These are phyloP conservation scores for Drosophila aldrichi DNA, from an alignment of 2,888 invertebrate genomes.

Conservation along the genomic window DNA sequence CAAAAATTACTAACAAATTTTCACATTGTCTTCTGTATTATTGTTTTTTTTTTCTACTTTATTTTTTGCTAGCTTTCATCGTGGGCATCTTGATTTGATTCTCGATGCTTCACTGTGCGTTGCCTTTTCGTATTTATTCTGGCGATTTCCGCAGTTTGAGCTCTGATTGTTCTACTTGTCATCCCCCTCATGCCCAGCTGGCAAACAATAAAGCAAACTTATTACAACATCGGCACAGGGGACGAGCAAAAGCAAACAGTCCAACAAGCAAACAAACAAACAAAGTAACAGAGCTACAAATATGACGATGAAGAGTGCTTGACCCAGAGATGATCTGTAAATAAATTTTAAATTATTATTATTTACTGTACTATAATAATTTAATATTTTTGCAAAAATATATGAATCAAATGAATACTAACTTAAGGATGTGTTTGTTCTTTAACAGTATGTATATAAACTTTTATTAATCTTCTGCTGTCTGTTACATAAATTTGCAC, in stretches of 20 bases:
- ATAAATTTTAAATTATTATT: not conserved
- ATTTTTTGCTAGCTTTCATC: slow-evolving; percentile 8
- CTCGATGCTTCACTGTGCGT: slow-evolving; percentile 25
- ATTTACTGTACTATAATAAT: not conserved
- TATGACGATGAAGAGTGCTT: not conserved
- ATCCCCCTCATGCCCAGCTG: slow-evolving; percentile 48
- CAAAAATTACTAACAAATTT: slow-evolving; percentile 38
- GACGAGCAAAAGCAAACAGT: slow-evolving; percentile 9
- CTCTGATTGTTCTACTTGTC: slow-evolving; percentile 72
- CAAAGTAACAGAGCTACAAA: slow-evolving; percentile 16
- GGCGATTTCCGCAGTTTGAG: slow-evolving; percentile 72
- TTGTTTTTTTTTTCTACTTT: not conserved
- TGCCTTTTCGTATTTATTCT: slow-evolving; percentile 59
- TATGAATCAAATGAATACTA: not conserved
- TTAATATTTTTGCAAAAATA: not conserved
- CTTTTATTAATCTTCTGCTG: not conserved
- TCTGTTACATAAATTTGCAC: not conserved
- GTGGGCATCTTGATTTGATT: slow-evolving; percentile 51
- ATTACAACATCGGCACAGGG: slow-evolving; percentile 39
- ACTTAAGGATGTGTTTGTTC: not conserved
- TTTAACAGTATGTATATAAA: not conserved
- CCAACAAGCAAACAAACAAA: slow-evolving; percentile 18
- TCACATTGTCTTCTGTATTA: slow-evolving; percentile 5
- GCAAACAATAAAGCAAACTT: slow-evolving; percentile 59
- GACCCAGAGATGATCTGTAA: not conserved